Conservation (phyloP, 1,140 invertebrate species). For the Carcinoscorpius rotundicauda region DNA sequence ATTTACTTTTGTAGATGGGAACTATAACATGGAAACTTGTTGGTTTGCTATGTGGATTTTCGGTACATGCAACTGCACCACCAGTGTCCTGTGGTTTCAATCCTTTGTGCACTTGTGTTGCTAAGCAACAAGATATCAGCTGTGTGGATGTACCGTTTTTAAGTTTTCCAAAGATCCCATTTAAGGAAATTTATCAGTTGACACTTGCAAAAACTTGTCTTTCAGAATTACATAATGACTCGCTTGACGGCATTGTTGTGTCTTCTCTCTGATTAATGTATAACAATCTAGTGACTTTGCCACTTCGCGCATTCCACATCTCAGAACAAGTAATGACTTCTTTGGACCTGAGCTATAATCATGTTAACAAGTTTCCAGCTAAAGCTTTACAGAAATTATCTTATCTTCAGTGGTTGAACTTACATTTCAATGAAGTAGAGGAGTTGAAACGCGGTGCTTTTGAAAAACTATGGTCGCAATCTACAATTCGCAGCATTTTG, state of each 20-base stretch:
- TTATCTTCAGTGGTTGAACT: conserved; percentile 59
- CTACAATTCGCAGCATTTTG: conserved; percentile 20
- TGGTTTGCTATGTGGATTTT: too few relatives aligned
- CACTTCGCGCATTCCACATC: conserved; percentile 42
- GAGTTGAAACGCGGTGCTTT: conserved; percentile 25
- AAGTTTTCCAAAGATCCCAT: conserved; percentile 41
- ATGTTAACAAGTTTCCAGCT: conserved; percentile 48
- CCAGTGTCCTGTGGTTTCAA: conserved; percentile 42
- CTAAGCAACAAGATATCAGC: conserved; percentile 40
- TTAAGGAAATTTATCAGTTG: conserved; percentile 42
- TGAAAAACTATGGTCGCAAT: conserved; percentile 6
- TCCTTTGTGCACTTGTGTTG: conserved; percentile 47
- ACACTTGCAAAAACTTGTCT: conserved; percentile 32
- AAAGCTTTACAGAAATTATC: conserved; percentile 51
- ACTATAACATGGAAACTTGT: too few relatives aligned
- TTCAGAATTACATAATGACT: conserved; percentile 39
- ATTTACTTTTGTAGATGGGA: too few relatives aligned
- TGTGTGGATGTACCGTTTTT: conserved; percentile 48
- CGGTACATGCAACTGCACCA: too few relatives aligned
- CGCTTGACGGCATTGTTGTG: conserved; percentile 35
- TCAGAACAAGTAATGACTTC: conserved; percentile 58
- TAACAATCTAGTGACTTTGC: conserved; percentile 38
- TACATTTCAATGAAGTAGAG: conserved; percentile 63
- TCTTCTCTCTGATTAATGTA: conserved; percentile 42
- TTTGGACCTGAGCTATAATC: conserved; percentile 68